Conservation (phyloP, 2,113 vertebrate species). For the Petrocephalus zakoni region DNA sequence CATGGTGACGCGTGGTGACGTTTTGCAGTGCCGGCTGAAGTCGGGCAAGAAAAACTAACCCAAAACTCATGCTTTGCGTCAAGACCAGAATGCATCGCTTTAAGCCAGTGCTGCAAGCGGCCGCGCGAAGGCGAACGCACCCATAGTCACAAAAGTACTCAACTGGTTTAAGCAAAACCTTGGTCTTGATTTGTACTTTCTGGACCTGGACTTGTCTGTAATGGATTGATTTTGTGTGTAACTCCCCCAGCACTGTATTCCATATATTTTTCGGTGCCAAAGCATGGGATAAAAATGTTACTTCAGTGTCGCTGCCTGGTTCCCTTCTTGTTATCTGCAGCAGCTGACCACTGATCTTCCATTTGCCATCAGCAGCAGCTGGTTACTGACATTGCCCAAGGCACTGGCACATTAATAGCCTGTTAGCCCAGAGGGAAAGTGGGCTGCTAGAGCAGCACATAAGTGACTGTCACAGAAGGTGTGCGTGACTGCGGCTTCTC, state of each 20-base stretch:
- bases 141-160: too few relatives aligned
- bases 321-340: neutral
- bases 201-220: too few relatives aligned
- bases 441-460: neutral
- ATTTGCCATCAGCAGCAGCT: neutral
- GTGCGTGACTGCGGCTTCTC: neutral
- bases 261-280: neutral
- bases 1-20: too few relatives aligned
- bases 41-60: too few relatives aligned
- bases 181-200: too few relatives aligned
- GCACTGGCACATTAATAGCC: neutral
- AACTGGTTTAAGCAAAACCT: too few relatives aligned
- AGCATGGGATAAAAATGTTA: neutral
- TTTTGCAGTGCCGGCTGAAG: too few relatives aligned
- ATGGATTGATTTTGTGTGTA: neutral
- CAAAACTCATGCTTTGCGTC: too few relatives aligned
- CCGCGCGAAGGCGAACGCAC: too few relatives aligned
- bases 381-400: neutral
- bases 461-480: neutral
- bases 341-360: neutral
- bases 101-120: too few relatives aligned
- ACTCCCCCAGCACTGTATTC: too few relatives aligned
- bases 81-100: too few relatives aligned
- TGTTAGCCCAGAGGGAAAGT: neutral
- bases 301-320: neutral